Conservation (phyloP, 2,797 vertebrate genomes). For the Thamnophis elegans region DNA sequence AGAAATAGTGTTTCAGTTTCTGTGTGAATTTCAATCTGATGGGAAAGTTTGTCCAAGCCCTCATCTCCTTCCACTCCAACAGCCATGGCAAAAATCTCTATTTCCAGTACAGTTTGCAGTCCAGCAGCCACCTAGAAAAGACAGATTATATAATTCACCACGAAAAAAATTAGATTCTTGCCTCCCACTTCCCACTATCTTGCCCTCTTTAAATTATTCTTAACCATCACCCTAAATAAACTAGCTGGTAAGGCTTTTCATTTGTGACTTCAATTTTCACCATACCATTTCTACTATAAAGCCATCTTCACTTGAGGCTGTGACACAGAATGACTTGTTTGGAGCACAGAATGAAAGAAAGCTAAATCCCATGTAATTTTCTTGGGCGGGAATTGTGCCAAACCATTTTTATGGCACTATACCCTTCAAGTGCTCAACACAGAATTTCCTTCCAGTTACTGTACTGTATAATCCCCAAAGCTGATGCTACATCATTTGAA, state of each 20-base stretch:
- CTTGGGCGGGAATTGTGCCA: neutral
- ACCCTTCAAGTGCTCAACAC: neutral
- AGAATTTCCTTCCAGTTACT: neutral
- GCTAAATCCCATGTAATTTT: neutral
- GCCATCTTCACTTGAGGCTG: neutral
- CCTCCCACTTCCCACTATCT: neutral
- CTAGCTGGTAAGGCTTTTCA: neutral
- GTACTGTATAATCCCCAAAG: neutral
- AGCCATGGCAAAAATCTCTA: slow-evolving; percentile 80
- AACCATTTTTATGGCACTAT: neutral
- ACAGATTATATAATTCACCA: neutral
- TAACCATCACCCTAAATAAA: neutral
- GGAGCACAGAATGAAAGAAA: neutral
- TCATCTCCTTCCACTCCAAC: slow-evolving; percentile 46
- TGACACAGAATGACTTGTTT: neutral
- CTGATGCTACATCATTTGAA: neutral
- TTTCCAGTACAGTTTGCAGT: slow-evolving; percentile 77
- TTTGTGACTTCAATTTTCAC: neutral
- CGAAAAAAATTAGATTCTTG: neutral
- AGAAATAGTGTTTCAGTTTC: slow-evolving; percentile 82
- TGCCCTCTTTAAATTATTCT: neutral
- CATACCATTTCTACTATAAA: neutral
- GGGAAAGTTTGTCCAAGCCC: slow-evolving; percentile 62
- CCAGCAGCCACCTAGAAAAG: slow-evolving; percentile 84
- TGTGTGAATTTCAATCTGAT: slow-evolving; percentile 80